Evolutionary conservation across 2,888 invertebrate genomes (phyloP).

Genomic region (Schizotus pectinicornis): DNA sequence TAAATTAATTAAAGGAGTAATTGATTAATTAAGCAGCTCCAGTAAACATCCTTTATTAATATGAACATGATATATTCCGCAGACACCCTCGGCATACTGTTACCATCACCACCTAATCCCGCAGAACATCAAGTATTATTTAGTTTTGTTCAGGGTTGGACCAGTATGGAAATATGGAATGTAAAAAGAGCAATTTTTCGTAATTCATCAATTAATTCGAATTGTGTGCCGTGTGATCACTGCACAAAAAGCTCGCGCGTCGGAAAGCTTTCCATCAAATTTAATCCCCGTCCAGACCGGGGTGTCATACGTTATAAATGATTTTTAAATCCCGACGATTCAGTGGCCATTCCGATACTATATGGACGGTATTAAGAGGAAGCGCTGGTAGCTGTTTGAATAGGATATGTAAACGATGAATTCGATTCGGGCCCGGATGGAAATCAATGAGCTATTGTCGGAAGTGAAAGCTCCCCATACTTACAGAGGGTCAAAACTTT

Average conservation of each 20-base stretch:
- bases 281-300: conserved; percentile 15
- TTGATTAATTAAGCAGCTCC: conserved; percentile 47
- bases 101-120: background rate
- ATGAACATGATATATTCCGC: conserved; percentile 33
- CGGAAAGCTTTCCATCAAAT: conserved; percentile 5
- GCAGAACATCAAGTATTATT: no score
- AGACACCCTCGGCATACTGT: conserved; percentile 13
- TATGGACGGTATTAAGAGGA: no score
- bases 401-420: no score
- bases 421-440: no score
- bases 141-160: background rate
- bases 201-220: conserved; percentile 13
- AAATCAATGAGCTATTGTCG: no score
- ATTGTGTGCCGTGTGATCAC: background rate
- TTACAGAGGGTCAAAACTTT: no score
- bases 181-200: background rate
- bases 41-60: conserved; percentile 42
- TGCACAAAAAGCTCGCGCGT: conserved; percentile 4
- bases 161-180: background rate
- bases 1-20: conserved; percentile 47
- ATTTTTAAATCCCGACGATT: conserved; percentile 4
- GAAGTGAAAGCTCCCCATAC: no score
- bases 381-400: no score
- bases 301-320: conserved; percentile 9
- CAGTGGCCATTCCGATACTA: background rate